Base-by-base conservation (phyloP, 2,113 vertebrate genomes). In the Dromaius novaehollandiae region DNA sequence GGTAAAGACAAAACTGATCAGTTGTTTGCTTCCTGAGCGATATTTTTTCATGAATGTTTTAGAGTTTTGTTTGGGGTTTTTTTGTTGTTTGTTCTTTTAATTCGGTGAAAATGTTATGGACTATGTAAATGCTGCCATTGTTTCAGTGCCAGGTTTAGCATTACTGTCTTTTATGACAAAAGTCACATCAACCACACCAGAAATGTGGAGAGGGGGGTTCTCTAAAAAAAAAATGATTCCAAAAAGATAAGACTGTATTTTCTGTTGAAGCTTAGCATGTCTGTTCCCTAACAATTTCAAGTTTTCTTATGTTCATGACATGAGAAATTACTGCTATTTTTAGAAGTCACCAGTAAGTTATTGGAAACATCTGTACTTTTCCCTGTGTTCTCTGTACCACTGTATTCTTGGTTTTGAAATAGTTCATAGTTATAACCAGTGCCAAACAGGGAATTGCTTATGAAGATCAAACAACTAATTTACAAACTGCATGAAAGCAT, bases 1-100 rank as follows among this genome's bases (percentile, higher is more conserved):
- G 28, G 75, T 78, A 68, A 93, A 96, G 77, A 87, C 85, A 96
- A 95, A 84, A 18, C 80, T 90, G 78, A 95, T 95, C 78, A 80
- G 55, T 95, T 97, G 34, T 79, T 66, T 83, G 81, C 88, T 88
- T 64, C 77, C 82, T 95, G 48, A 82, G 86, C 90, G 38, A 81
- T 81, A 94, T 96, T 68, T 95, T 94, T 88, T 79, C 53, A 48
- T 81, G 70, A 86, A 80, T 69, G 40, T 84, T 13, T 40, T 51
- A n/a, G 26, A 78, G 40, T 55, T 86, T 96, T 95, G 81, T 11
- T 40, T 22, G 53, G 86, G 66, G 32, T 76, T 53, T 55, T 60
- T 7, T 4, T 19, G 7, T 84, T 81, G 90, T 46, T 85, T 86
- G 56, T 82, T 64, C 36, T 53, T 36, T 56, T 78, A 24, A 73